phyloP scores from a whole-genome alignment of 2,797 vertebrate genomes.

The Dallia pectoralis region DNA sequence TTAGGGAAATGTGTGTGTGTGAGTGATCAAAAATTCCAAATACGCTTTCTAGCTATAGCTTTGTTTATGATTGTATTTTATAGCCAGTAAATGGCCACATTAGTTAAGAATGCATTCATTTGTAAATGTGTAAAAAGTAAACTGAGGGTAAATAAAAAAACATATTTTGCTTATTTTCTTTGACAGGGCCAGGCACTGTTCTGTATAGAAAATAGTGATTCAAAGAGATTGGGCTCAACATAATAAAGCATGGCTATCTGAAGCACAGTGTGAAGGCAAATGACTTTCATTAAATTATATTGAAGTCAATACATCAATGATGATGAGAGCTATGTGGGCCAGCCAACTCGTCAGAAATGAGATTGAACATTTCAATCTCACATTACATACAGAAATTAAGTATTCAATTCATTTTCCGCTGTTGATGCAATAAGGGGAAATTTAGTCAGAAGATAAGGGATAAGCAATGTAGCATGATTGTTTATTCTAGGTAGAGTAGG shows the following conservation, averaged over 20 bases:
- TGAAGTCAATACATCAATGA: constrained; percentile 56
- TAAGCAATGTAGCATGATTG: constrained; percentile 11
- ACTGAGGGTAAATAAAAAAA: constrained; percentile 19
- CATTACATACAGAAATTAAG: constrained; percentile 28
- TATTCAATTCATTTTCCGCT: constrained; percentile 42
- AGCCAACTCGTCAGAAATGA: constrained; percentile 22
- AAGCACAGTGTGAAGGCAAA: constrained; percentile 37
- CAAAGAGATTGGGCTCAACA: constrained; percentile 29
- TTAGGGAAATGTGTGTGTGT: background rate
- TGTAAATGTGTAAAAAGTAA: background rate
- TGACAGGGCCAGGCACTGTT: constrained; percentile 31
- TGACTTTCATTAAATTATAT: constrained; percentile 64
- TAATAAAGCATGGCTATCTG: constrained; percentile 38
- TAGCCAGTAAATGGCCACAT: background rate
- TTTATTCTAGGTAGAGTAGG: constrained; percentile 2
- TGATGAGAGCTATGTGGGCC: constrained; percentile 53
- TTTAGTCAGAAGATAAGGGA: constrained; percentile 24
- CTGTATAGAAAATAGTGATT: constrained; percentile 40
- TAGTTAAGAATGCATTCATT: background rate
- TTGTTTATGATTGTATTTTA: background rate
- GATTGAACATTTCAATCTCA: constrained; percentile 42
- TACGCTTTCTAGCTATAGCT: background rate
- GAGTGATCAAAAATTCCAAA: background rate
- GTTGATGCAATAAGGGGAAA: constrained; percentile 33
- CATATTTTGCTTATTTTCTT: constrained; percentile 18